Evolutionary conservation across 2,797 vertebrate species (phyloP), one percentile per base, ranked within the genome.

Genomic region (Triplophysa bombifrons): DNA sequence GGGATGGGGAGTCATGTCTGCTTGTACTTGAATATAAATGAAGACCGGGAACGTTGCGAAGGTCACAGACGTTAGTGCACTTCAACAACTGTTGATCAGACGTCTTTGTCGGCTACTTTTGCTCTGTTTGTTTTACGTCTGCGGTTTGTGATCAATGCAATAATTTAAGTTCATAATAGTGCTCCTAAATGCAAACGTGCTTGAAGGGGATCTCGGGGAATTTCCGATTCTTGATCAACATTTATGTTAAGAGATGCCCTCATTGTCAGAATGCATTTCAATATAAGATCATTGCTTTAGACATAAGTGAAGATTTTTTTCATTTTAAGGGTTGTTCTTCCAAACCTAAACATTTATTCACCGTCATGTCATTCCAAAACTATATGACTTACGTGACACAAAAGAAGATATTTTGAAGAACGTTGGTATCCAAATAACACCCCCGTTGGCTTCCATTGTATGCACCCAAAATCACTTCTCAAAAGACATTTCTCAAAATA

Each of bases 1-100:
- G 4, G 5, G 27, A 53, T 7, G 14, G 58, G 30, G n/a, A 61
- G 25, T 51, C 67, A 48, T 68, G 9, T 48, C 9, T 16, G 74
- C 58, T 77, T 14, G 38, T 60, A 67, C 7, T 46, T 41, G 73
- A 72, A 81, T 81, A 51, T 61, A 67, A 77, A 82, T 82, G 51
- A 60, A 72, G 71, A 50, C 44, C 30, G 25, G 48, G 51, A 38
- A 60, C 10, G 1, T 19, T 60, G 60, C 58, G 48, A 76, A 81
- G 80, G 68, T 81, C 55, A 71, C 58, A 27, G 20, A 3, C 64
- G 27, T 9, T 13, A 17, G 51, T 56, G 48, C 58, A 56, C 74
- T 65, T 75, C 66, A 25, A 48, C 9, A 66, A 56, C 63, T 71
- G 66, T 38, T 63, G 38, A 38, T 51, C 55, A 50, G 51, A 46